Evolutionary conservation across 2,113 vertebrate species (phyloP).

Genomic region (Rhodinocichla rosea): DNA sequence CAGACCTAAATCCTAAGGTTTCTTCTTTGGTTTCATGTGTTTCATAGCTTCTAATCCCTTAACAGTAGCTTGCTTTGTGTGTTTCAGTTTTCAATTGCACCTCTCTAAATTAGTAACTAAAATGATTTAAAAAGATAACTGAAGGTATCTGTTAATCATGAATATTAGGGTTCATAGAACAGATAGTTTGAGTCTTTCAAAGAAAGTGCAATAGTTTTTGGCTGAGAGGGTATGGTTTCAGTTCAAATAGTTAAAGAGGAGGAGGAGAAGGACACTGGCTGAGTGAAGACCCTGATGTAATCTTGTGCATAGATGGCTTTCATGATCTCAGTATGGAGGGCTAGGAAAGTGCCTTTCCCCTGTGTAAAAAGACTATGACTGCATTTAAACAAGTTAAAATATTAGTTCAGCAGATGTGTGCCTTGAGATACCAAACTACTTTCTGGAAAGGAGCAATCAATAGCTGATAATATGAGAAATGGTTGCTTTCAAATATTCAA

Average conservation of each 20-base stretch:
- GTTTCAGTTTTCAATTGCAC: neutral
- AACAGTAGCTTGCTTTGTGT: neutral
- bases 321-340: neutral
- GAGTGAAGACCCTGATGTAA: neutral
- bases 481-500: neutral
- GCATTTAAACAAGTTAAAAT: neutral
- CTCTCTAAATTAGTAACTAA: neutral
- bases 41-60: neutral
- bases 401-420: neutral
- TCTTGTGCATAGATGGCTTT: neutral
- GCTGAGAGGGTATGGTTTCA: neutral
- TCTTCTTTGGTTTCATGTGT: neutral
- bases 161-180: neutral
- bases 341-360: neutral
- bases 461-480: neutral
- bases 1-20: neutral
- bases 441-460: neutral
- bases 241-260: neutral
- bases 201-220: neutral
- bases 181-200: neutral
- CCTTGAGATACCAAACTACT: neutral
- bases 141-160: neutral
- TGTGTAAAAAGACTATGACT: neutral
- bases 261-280: neutral
- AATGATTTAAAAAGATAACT: neutral